phyloP scores from a whole-genome alignment of 2,113 vertebrate species.

The Fulica atra region DNA sequence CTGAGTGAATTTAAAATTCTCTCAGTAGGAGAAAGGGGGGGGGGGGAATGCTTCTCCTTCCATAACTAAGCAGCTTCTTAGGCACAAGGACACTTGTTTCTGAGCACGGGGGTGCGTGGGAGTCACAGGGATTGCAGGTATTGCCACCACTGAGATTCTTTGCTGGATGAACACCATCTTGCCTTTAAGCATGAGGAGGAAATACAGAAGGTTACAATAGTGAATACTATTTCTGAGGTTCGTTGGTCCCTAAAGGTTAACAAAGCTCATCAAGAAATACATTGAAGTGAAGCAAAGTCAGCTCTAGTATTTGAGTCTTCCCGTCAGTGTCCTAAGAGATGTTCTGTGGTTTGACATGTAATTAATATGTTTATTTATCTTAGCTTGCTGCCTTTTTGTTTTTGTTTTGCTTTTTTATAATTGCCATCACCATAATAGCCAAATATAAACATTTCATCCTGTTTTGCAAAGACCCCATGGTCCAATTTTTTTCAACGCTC shows the following conservation, averaged over 20 bases:
- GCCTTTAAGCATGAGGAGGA: neutral
- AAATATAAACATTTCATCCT: conserved; percentile 34
- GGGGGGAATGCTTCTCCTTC: neutral
- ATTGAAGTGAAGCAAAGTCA: neutral
- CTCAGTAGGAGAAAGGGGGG: neutral
- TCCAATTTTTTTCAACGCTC: neutral
- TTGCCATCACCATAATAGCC: neutral
- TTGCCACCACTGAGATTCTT: neutral
- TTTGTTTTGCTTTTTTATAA: neutral
- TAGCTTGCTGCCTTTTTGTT: neutral
- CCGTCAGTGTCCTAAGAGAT: conserved; percentile 31
- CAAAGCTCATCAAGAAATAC: conserved; percentile 20
- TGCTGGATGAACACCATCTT: neutral
- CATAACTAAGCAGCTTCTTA: neutral
- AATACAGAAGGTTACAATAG: neutral
- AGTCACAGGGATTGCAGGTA: fast-evolving
- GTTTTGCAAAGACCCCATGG: neutral
- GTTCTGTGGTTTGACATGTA: conserved; percentile 57
- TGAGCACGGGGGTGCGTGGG: neutral
- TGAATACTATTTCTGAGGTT: neutral
- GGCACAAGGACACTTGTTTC: neutral
- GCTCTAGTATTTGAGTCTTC: neutral
- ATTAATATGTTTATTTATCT: conserved; percentile 58
- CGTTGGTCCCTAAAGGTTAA: conserved; percentile 13
- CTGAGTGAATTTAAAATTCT: conserved; percentile 7